Evolutionary conservation across 1,140 invertebrate species (phyloP), one percentile per base, ranked within the genome.

Genomic region (Parasteatoda tepidariorum): DNA sequence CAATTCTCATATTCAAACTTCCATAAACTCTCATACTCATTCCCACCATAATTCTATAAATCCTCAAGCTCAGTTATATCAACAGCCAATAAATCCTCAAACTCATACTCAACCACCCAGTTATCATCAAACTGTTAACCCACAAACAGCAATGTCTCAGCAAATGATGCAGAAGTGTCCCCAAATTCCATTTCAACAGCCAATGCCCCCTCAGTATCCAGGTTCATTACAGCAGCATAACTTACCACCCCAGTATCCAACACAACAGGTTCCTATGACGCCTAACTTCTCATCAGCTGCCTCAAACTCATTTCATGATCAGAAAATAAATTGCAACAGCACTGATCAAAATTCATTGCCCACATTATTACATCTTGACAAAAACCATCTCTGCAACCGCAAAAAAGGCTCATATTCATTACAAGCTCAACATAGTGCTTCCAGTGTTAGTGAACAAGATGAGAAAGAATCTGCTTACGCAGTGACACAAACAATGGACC

Each of bases 391-490:
- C n/a, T 67, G 75, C 13, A 57, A 31, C 33, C 61, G 33, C 38
- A 76, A 76, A 22, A 0, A 67, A 2, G 75, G 75, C 28, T 41
- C 68, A 15, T 48, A 48, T 48, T 82, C 78, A 22, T 7, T 82
- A 6, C 31, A 82, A 30, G 78, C 78, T 22, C 66, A 71, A 48
- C 66, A 68, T 22, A 78, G 81, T 74, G 57, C 59, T n/a, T 83
- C 81, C 0, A 66, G 78, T 38, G 15, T 82, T 5, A 61, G 54
- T 48, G 66, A 82, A 61, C 34, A 71, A 28, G 75, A 78, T 38
- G 78, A 86, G 78, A 84, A 82, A 62, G 84, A 83, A 54, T 73
- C 86, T 87, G 85, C 85, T 55, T 30, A 57, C 76, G 54, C 82
- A 71, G 82, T 64, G 73, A 34, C 38, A 2, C 9, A 18, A 48